Evolutionary conservation across 2,888 invertebrate genomes (phyloP), one percentile per base, ranked within the genome.

Genomic region (Agapostemon virescens): DNA sequence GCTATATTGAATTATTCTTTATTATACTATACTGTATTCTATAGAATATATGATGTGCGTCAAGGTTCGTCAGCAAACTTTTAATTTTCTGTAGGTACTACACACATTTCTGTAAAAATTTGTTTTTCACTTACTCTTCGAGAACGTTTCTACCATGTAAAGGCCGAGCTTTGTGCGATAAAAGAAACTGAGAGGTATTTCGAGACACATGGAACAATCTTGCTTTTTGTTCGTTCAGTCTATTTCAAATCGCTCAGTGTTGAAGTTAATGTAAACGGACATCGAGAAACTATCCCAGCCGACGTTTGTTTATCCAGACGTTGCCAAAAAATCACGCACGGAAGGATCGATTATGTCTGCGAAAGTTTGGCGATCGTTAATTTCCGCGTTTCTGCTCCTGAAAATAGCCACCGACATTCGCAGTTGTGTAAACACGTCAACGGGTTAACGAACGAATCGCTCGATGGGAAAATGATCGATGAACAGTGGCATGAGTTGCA

Each of bases 171-270:
- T 49, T n/a, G 49, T 49, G 11, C n/a, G 49, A 49, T 49, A 49
- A 49, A 49, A 30, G 58, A 61, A 61, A 11, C 30, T 20, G 1
- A 33, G 17, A 33, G 61, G 33, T 33, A 20, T 36, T 63, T 33
- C 13, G 13, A 13, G 20, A 63, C 30, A 33, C 30, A 61, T 33
- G 20, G 61, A 33, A 61, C 33, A 61, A 45, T 71, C 42, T n/a
- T 26, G 36, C 42, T 63, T 33, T 17, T 70, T 64, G 63, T 63
- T 72, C 69, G 13, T 6, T 13, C 9, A 42, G 66, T 80, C 80
- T 80, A 84, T 84, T 82, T 82, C 71, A 77, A 84, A 26, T 73
- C 72, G 74, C 49, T n/a, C n/a, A 9, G 49, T n/a, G 11, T 49
- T 49, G 49, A 11, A n/a, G 2, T 2, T 45, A 63, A 69, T n/a